Evolutionary conservation across 2,888 invertebrate species (phyloP).

Genomic region (Brenthis ino): DNA sequence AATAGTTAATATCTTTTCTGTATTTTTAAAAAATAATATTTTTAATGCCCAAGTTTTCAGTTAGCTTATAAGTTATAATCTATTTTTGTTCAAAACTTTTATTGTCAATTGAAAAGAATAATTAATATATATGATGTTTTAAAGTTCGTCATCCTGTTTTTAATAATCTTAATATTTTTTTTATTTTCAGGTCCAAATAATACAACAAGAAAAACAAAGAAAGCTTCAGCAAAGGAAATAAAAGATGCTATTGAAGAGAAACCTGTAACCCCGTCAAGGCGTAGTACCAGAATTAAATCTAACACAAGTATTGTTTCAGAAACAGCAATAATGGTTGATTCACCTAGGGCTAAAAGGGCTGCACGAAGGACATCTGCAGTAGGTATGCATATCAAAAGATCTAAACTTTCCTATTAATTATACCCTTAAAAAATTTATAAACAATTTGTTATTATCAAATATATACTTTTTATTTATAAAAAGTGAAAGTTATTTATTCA

Average conservation of each 20-base stretch:
- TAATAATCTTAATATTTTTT: background rate
- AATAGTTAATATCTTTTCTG: constrained; percentile 53
- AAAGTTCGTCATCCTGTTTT: background rate
- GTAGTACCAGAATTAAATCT: constrained; percentile 62
- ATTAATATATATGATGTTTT: too few species aligned
- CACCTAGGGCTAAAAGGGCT: constrained; percentile 72
- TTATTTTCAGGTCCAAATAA: constrained; percentile 46
- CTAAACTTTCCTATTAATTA: background rate
- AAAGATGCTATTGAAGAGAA: constrained; percentile 52
- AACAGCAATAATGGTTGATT: constrained; percentile 51
- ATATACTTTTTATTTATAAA: too few species aligned
- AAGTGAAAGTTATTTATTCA: too few species aligned
- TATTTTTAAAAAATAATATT: background rate
- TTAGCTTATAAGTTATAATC: background rate
- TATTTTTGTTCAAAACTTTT: background rate
- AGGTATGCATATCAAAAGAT: constrained; percentile 52
- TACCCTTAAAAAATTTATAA: too few species aligned
- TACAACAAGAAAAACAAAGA: constrained; percentile 50
- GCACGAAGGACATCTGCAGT: constrained; percentile 63
- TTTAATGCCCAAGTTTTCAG: background rate
- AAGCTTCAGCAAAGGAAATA: constrained; percentile 53
- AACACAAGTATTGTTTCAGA: constrained; percentile 58
- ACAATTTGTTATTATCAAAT: too few species aligned
- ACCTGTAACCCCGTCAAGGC: constrained; percentile 62
- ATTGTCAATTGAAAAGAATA: too few species aligned